A percentile compares a stretch with the other conserved stretches of the same genome.
Conservation (phyloP, 2,113 vertebrate genomes). For the Triplophysa siluroides region DNA sequence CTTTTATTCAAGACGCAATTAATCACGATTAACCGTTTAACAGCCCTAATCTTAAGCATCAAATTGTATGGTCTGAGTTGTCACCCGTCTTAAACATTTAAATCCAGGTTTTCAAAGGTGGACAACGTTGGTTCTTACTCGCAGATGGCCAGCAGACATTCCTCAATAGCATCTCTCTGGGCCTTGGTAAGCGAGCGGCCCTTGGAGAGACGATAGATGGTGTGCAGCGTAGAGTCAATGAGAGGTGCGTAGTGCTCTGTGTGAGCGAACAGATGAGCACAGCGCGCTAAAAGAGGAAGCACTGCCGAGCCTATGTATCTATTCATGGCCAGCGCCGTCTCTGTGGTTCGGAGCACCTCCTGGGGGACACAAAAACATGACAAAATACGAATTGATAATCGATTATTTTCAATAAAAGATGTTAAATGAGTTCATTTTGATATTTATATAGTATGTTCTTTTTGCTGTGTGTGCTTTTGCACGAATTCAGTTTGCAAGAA, state of each 20-base stretch:
- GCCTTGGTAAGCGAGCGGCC: constrained; percentile 97
- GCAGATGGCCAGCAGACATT: constrained; percentile 93
- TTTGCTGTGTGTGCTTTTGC: not conserved
- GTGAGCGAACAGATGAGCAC: constrained; percentile 88
- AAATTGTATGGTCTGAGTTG: not conserved
- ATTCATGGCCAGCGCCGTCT: constrained; percentile 91
- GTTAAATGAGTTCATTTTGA: not conserved
- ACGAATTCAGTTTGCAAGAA: not conserved
- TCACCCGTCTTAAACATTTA: not conserved
- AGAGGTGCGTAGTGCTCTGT: constrained; percentile 88
- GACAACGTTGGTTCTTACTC: constrained; percentile 76
- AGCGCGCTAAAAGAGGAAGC: constrained; percentile 92
- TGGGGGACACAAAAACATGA: constrained; percentile 59
- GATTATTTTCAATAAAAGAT: too few species aligned
- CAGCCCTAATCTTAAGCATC: not conserved
- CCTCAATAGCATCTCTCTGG: constrained; percentile 93
- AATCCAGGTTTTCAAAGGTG: not conserved
- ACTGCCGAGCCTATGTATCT: constrained; percentile 91
- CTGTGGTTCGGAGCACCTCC: constrained; percentile 91
- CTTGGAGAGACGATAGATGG: constrained; percentile 94
- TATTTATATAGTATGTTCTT: not conserved
- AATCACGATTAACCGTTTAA: too few species aligned
- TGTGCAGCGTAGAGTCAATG: constrained; percentile 91
- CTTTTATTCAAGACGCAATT: too few species aligned
- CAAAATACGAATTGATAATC: not conserved